Conservation (phyloP, 1,140 invertebrate species). For the Papilio polytes region DNA sequence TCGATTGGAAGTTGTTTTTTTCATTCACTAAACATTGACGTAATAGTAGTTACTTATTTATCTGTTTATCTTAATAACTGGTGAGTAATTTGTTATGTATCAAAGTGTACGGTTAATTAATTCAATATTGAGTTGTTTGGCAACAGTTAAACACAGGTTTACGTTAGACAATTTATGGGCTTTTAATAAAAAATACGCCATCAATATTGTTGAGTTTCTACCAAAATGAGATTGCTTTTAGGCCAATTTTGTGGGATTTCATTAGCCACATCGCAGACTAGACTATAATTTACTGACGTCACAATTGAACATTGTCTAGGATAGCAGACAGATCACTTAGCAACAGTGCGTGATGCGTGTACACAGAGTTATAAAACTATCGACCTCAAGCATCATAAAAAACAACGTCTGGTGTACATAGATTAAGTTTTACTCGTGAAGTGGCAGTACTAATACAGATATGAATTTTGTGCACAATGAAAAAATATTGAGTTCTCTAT, state of each 20-base stretch:
- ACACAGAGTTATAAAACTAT: not conserved
- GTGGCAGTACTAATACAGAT: too few species aligned
- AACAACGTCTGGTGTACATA: not conserved
- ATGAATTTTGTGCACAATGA: too few species aligned
- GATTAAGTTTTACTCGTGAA: not conserved
- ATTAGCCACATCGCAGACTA: slow-evolving; percentile 1
- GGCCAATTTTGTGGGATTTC: not conserved
- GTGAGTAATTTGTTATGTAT: not conserved
- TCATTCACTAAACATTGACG: not conserved
- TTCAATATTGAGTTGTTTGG: not conserved
- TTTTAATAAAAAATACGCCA: too few species aligned
- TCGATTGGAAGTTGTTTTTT: not conserved
- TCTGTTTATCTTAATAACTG: not conserved
- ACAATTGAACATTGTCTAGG: slow-evolving; percentile 7
- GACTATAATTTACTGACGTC: slow-evolving; percentile 9
- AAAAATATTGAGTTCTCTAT: too few species aligned
- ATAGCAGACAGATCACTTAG: slow-evolving; percentile 1
- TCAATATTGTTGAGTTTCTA: not conserved
- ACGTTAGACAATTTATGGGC: not conserved
- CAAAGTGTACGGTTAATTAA: not conserved
- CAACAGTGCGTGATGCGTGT: not conserved
- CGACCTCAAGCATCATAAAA: not conserved
- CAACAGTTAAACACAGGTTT: not conserved
- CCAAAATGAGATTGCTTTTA: slow-evolving; percentile 14
- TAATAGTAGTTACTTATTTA: not conserved